A percentile compares a stretch with the other conserved stretches of the same genome.
phyloP scores from a whole-genome alignment of 2,888 invertebrate genomes.

The Thecophora atra region DNA sequence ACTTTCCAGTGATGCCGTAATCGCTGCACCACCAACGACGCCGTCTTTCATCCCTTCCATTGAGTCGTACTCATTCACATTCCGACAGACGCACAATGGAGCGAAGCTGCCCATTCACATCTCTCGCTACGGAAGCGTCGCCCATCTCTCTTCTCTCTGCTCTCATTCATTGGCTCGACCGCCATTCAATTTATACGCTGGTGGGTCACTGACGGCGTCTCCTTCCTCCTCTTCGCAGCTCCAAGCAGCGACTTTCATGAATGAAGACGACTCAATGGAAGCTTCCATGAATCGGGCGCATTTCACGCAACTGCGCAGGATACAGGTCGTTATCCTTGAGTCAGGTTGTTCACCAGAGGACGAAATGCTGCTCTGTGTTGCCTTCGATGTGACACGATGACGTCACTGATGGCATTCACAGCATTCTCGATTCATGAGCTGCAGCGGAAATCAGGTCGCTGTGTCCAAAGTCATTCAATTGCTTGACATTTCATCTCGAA shows the following conservation, averaged over 20 bases:
- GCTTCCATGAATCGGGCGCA: constrained; percentile 31
- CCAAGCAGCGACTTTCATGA: constrained; percentile 1
- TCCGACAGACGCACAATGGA: not conserved
- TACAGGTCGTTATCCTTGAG: constrained; percentile 61
- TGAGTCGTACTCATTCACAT: not conserved
- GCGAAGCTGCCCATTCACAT: not conserved
- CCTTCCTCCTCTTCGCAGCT: not conserved
- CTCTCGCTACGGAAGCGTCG: not conserved
- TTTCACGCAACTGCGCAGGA: constrained; percentile 53
- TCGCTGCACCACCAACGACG: constrained; percentile 50
- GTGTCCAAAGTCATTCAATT: not conserved
- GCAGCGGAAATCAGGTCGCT: not conserved
- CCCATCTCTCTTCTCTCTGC: no score
- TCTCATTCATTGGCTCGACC: no score
- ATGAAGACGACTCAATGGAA: constrained; percentile 25
- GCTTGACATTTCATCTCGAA: no score
- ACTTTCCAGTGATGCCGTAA: constrained; percentile 19
- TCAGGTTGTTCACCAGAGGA: constrained; percentile 44
- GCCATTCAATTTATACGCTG: no score
- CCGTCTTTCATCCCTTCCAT: constrained; percentile 7
- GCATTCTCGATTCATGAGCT: not conserved
- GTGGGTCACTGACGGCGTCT: not conserved
- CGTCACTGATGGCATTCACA: constrained; percentile 23
- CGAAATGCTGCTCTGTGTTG: constrained; percentile 7
- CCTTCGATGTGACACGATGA: not conserved